Evolutionary conservation across 2,888 invertebrate genomes (phyloP).

Genomic region (Pammene aurita): DNA sequence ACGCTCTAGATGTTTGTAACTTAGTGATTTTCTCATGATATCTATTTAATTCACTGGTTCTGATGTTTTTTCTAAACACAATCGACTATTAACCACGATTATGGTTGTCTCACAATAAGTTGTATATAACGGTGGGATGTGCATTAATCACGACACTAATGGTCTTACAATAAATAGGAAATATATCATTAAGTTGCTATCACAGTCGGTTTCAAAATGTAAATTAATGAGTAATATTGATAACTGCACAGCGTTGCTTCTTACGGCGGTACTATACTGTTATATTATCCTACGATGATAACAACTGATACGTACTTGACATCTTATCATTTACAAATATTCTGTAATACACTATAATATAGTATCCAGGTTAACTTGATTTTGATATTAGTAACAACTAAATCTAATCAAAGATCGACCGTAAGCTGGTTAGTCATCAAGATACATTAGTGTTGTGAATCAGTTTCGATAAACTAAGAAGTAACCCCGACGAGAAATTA

Average conservation of each 20-base stretch:
- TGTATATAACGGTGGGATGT: too few relatives aligned
- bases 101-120: not conserved
- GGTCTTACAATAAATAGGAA: too few relatives aligned
- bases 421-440: not conserved
- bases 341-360: not conserved
- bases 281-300: slow-evolving; percentile 15
- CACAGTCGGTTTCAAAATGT: not conserved
- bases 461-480: slow-evolving; percentile 23
- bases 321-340: slow-evolving; percentile 2
- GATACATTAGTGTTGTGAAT: not conserved
- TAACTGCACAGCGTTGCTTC: not conserved
- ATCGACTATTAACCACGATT: not conserved
- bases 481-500: slow-evolving; percentile 42
- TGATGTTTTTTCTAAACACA: not conserved
- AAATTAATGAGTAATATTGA: not conserved
- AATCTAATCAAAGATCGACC: not conserved
- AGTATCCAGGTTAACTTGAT: not conserved
- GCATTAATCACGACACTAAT: too few relatives aligned
- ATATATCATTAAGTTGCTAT: too few relatives aligned
- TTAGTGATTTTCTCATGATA: slow-evolving; percentile 1
- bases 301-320: slow-evolving; percentile 10
- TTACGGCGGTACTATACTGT: not conserved
- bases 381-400: not conserved
- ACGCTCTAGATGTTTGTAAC: not conserved
- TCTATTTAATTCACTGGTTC: not conserved